Evolutionary conservation across 1,140 invertebrate species (phyloP), one percentile per base, ranked within the genome.

Genomic region (Hylaeus anthracinus): DNA sequence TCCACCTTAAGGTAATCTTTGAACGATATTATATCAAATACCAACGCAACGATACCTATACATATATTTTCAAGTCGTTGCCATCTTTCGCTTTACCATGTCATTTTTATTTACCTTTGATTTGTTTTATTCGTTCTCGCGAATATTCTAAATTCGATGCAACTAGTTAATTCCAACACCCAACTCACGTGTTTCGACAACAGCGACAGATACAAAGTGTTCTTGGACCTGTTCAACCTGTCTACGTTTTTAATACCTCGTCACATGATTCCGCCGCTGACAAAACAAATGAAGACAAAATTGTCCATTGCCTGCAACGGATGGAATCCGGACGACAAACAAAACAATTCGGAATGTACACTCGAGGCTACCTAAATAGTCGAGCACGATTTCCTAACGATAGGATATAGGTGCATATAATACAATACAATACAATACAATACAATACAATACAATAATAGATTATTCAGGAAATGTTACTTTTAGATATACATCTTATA

Each of bases 181-280:
- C 26, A 43, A 64, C 9, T 60, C 1, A 51, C 69, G 14, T 67
- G 56, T 88, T 79, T 81, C 15, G 45, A 58, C 63, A 84, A 67
- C 72, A 99, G 98, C 92, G 99, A 99, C 93, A 97, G 98, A 1
- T 99, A 99, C 94, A 99, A 99, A 94, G 98, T 99, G 5, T 99
- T 99, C 91, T 93, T 99, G 86, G 99, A 99, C 92, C 93, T 99
- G 14, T 99, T 99, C 95, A 99, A 99, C 92, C 92, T 99, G 58
- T 99, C 98, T 0, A 99, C 98, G 0, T 99, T 98, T 93, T 92
- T 99, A 65, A 97, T 99, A 87, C 98, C 98, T 5, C 95, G 98
- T 6, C 94, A 96, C n/a, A 96, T 96, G 77, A 98, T 99, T 83
- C 98, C 99, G 0, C 96, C 97, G 0, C 94, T 99, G 41, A 97